Percentiles rank a stretch among this genome's conserved stretches.
Evolutionary conservation across 2,113 vertebrate genomes (phyloP).

Genomic region (Thamnophis sirtalis): DNA sequence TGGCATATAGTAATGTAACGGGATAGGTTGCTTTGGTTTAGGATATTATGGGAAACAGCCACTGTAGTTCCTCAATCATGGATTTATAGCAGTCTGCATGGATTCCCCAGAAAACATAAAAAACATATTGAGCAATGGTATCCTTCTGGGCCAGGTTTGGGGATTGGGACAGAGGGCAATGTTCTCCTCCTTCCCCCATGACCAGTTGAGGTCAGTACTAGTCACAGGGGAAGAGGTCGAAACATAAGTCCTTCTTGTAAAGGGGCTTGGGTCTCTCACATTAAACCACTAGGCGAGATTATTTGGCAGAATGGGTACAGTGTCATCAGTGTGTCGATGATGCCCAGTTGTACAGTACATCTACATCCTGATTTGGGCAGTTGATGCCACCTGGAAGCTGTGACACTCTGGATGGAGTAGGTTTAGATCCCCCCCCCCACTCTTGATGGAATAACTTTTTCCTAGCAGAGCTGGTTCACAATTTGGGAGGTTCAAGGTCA

Average conservation of each 20-base stretch:
- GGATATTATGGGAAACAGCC: neutral
- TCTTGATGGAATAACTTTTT: neutral
- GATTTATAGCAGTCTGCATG: neutral
- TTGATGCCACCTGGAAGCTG: neutral
- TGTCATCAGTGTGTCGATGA: neutral
- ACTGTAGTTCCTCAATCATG: neutral
- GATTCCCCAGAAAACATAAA: neutral
- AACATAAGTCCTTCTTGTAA: neutral
- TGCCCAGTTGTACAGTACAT: neutral
- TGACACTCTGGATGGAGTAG: neutral
- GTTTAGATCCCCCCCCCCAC: too few species aligned
- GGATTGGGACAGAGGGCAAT: neutral
- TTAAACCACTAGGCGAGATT: neutral
- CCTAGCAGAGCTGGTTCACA: neutral
- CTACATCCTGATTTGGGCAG: neutral
- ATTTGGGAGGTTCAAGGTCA: neutral
- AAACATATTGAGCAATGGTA: neutral
- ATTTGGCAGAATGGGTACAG: neutral
- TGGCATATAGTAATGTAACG: neutral
- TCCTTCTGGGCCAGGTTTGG: neutral
- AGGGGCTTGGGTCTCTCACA: neutral
- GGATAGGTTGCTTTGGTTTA: neutral
- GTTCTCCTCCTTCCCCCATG: neutral
- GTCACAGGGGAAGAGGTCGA: neutral
- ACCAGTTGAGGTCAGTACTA: neutral